Base-by-base conservation (phyloP, 1,140 invertebrate species). In the Eubasilissa regina region DNA sequence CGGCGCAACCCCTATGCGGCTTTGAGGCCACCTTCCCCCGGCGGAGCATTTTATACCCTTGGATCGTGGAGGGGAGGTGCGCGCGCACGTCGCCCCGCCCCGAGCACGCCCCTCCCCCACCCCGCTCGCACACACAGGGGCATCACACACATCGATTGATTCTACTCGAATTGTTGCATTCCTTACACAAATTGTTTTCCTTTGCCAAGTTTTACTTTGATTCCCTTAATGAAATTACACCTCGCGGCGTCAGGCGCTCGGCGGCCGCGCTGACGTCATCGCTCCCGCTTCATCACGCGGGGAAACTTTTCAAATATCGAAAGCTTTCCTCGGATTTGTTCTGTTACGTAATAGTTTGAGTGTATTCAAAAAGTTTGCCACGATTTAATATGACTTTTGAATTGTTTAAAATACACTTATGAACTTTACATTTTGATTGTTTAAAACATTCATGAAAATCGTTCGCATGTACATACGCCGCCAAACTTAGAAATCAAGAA, bases 1-100 rank as follows among this genome's bases (percentile, higher is more conserved):
- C 84, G 87, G 85, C 87, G 86, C 88, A 87, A 88, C 86, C 86
- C 90, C 87, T 87, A 88, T 86, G 89, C 87, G 88, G 85, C 88
- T 89, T 88, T 90, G 88, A 86, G 84, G 84, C 84, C 81, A 83
- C 83, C 80, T 81, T 66, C 81, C 81, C 84, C 84, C 81, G 83
- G 86, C 87, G 80, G 64, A 60, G 78, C 80, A 80, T 85, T 90
- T 89, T 90, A 90, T 86, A 86, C 77, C 68, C 19, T 48, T 74
- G 73, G 72, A 55, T 21, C 17, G 56, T 15, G 79, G 83, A 81
- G 84, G 82, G 84, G 83, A 15, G 48, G 45, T 58, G 79, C 80
- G 81, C 82, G 81, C 78, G 80, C 84, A 80, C 13, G 70, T 77
- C 81, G 68, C 73, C 66, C 62, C 80, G 55, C 55, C 62, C 75